Evolutionary conservation across 2,113 vertebrate genomes (phyloP).

Genomic region (Aspidoscelis tigris): DNA sequence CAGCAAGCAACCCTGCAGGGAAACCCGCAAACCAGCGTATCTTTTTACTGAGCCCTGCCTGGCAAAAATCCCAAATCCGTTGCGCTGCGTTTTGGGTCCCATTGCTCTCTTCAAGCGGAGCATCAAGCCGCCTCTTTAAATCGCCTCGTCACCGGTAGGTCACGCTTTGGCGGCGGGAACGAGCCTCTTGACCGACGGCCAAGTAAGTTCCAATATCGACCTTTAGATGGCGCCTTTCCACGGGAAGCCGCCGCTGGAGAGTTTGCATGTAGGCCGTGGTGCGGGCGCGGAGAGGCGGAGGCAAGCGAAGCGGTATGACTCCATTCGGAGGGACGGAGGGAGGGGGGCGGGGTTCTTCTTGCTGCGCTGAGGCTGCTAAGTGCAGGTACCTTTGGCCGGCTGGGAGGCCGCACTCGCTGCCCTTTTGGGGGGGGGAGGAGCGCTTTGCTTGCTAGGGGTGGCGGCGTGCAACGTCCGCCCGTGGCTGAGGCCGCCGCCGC

Average conservation of each 20-base stretch:
- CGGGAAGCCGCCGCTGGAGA: neutral
- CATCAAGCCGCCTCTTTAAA: no score
- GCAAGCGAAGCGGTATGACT: no score
- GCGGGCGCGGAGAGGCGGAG: neutral
- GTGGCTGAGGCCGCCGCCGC: neutral
- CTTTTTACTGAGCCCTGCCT: no score
- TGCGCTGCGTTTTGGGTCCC: no score
- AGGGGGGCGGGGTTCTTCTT: neutral
- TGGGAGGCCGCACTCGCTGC: no score
- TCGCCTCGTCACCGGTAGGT: no score
- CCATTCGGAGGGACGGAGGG: neutral
- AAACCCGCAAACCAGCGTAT: no score
- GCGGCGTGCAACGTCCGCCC: neutral
- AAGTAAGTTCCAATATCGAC: neutral
- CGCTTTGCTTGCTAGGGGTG: neutral
- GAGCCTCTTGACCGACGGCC: no score
- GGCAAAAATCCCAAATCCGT: no score
- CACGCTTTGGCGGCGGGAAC: no score
- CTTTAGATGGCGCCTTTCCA: neutral
- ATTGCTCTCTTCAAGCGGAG: no score
- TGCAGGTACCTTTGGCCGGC: slow-evolving; percentile 2
- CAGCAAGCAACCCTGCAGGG: no score
- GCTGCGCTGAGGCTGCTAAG: neutral
- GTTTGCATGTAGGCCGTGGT: neutral
- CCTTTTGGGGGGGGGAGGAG: slow-evolving; percentile 9